A percentile compares a stretch with the other conserved stretches of the same genome.
phyloP scores from a whole-genome alignment of 2,113 vertebrate genomes.

The Nesospiza acunhae region DNA sequence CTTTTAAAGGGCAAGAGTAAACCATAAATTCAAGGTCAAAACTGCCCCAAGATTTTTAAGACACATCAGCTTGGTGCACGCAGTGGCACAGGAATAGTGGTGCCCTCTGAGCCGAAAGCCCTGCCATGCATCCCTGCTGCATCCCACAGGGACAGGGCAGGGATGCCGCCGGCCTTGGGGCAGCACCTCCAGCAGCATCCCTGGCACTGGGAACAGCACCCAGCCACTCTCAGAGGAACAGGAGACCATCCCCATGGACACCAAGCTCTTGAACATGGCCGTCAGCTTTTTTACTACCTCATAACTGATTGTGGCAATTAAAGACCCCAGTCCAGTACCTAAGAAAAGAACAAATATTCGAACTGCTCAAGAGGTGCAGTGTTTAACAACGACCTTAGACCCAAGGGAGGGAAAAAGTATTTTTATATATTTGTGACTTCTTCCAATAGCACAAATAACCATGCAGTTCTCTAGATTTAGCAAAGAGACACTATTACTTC shows the following conservation, averaged over 20 bases:
- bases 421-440: not conserved
- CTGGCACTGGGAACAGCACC: not conserved
- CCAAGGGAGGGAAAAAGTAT: not conserved
- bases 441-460: not conserved
- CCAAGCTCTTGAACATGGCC: rapidly evolving
- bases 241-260: not conserved
- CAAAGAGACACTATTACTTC: conserved; percentile 17
- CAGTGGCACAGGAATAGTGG: not conserved
- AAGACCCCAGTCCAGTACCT: not conserved
- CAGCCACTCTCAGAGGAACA: not conserved
- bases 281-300: not conserved
- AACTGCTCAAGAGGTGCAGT: not conserved
- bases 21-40: not conserved
- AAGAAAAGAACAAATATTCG: not conserved
- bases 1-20: not conserved
- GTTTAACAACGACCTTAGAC: not conserved
- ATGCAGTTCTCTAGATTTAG: not conserved
- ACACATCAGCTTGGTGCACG: not conserved
- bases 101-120: not conserved
- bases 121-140: not conserved
- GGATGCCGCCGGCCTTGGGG: not conserved
- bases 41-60: not conserved
- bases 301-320: not conserved
- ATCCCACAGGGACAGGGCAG: not conserved
- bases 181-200: not conserved